A percentile compares a stretch with the other conserved stretches of the same genome.
These are phyloP conservation scores for Papilio gigon DNA, from an alignment of 2,888 invertebrate genomes.

Conservation along the genomic window DNA sequence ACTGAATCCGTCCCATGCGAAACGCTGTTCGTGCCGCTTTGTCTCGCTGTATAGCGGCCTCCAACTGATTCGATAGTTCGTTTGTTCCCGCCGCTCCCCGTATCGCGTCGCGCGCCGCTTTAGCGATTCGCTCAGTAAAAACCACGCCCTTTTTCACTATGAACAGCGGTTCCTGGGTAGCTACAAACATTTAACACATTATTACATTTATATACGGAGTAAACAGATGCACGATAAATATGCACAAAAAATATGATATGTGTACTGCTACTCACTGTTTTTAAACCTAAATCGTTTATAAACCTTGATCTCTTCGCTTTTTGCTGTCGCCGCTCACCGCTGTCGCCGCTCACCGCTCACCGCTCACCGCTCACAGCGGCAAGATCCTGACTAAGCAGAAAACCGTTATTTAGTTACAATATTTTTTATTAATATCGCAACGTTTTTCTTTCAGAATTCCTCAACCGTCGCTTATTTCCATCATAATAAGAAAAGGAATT, in stretches of 20 bases:
- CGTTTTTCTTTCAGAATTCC: conserved; percentile 64
- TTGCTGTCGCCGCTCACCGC: neutral
- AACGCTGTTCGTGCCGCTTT: neutral
- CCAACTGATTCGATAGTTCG: conserved; percentile 1
- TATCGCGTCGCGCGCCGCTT: conserved; percentile 9
- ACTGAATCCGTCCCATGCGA: neutral
- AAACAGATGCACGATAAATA: neutral
- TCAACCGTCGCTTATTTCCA: conserved; percentile 51
- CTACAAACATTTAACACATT: neutral
- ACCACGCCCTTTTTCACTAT: neutral
- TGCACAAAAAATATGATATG: neutral
- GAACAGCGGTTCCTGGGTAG: neutral
- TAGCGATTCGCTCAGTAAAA: conserved; percentile 4
- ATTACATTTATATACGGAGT: neutral
- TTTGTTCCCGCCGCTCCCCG: conserved; percentile 5
- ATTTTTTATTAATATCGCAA: neutral
- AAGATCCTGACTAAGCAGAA: neutral
- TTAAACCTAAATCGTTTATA: neutral
- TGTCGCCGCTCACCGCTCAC: too few relatives aligned
- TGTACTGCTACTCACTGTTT: neutral
- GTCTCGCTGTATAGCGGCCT: neutral
- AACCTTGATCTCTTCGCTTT: neutral
- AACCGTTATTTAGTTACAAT: neutral
- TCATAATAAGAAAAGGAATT: conserved; percentile 58
- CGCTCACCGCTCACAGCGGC: neutral